A percentile compares a stretch with the other conserved stretches of the same genome.
Conservation (phyloP, 2,797 vertebrate genomes). For the Sebastolobus altivelis region DNA sequence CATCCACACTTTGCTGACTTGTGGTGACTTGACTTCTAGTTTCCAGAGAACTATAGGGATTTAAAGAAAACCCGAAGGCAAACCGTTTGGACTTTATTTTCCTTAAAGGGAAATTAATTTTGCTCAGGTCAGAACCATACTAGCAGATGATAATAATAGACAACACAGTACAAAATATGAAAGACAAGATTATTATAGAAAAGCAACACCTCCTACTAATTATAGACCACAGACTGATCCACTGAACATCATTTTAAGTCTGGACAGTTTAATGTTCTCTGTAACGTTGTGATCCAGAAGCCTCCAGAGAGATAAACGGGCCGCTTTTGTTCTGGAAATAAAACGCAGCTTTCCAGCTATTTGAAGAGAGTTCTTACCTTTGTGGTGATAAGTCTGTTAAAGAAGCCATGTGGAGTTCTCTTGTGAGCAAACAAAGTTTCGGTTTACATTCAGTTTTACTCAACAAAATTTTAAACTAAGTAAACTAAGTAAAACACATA, state of each 20-base stretch:
- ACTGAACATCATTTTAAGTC: neutral
- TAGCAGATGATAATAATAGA: too few relatives aligned
- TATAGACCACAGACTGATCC: neutral
- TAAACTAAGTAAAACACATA: too few relatives aligned
- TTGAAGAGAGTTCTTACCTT: neutral
- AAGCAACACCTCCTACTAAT: too few relatives aligned
- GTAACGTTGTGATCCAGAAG: neutral
- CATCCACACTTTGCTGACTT: neutral
- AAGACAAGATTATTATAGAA: too few relatives aligned
- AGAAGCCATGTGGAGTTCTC: neutral
- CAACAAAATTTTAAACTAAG: neutral
- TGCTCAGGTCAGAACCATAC: too few relatives aligned
- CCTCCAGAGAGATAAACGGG: neutral
- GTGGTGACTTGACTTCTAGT: neutral
- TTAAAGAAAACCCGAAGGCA: neutral
- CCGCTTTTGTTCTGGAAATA: neutral
- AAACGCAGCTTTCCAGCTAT: neutral
- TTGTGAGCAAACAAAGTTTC: neutral
- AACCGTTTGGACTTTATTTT: too few relatives aligned
- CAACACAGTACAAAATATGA: too few relatives aligned
- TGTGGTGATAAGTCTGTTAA: too few relatives aligned
- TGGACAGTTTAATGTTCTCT: neutral
- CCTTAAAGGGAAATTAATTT: too few relatives aligned
- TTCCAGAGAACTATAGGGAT: neutral
- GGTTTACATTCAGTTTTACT: neutral